A percentile compares a stretch with the other conserved stretches of the same genome.
Conservation (phyloP, 2,113 vertebrate genomes). For the Phalacrocorax pelagicus region DNA sequence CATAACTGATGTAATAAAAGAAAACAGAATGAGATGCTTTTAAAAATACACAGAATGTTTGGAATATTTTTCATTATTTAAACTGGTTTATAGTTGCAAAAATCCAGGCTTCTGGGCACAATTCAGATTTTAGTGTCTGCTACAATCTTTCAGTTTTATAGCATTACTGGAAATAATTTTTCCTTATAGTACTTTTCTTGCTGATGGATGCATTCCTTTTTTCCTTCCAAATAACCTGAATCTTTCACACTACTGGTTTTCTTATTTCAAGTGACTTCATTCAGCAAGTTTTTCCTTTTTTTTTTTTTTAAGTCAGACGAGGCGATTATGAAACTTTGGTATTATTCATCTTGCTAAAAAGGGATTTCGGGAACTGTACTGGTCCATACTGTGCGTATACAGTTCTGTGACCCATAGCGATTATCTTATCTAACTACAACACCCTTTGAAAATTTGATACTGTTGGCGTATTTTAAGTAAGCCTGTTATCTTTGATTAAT, state of each 20-base stretch:
- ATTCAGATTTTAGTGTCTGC: neutral
- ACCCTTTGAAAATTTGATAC: neutral
- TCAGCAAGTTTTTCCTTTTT: neutral
- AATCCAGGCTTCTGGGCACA: slow-evolving; percentile 4
- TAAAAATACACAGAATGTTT: slow-evolving; percentile 47
- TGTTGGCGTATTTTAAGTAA: neutral
- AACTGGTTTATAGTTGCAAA: slow-evolving; percentile 24
- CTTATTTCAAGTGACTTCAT: neutral
- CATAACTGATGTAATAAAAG: slow-evolving; percentile 28
- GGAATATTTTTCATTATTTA: slow-evolving; percentile 46
- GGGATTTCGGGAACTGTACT: neutral
- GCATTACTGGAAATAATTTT: slow-evolving; percentile 18
- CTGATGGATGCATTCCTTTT: neutral
- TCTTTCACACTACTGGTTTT: neutral
- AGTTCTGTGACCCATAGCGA: neutral
- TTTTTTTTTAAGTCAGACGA: neutral
- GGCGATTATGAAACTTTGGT: neutral
- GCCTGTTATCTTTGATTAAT: neutral
- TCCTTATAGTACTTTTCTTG: neutral
- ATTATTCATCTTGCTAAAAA: neutral
- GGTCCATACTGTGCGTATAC: neutral
- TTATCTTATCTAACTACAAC: neutral
- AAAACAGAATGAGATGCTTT: slow-evolving; percentile 37
- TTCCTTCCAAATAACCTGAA: neutral
- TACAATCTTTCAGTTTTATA: slow-evolving; percentile 19